Evolutionary conservation across 2,797 vertebrate species (phyloP).

Genomic region (Scolopax rusticola): DNA sequence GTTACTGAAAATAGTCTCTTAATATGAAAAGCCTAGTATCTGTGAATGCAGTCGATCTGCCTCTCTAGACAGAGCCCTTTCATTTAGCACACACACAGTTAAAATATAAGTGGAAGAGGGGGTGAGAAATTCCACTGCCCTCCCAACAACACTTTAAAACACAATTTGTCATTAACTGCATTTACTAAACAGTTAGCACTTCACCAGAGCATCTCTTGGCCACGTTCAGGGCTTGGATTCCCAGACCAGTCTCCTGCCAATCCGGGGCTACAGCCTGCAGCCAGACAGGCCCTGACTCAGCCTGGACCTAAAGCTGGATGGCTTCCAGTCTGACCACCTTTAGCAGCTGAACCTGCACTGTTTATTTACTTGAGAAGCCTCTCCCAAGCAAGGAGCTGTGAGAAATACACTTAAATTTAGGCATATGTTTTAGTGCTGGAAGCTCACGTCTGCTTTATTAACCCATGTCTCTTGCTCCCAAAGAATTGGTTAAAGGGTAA

Average conservation of each 20-base stretch:
- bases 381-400: neutral
- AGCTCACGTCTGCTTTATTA: neutral
- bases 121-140: constrained; percentile 16
- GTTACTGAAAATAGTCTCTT: constrained; percentile 40
- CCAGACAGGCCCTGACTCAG: neutral
- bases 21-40: neutral
- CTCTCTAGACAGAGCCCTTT: neutral
- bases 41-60: neutral
- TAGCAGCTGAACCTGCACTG: neutral
- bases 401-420: neutral
- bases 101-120: neutral
- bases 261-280: neutral
- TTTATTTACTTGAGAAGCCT: neutral
- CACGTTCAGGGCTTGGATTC: neutral
- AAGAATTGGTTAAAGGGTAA: neutral
- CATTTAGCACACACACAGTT: neutral
- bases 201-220: neutral
- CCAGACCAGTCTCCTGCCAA: neutral
- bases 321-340: neutral
- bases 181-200: neutral
- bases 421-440: neutral
- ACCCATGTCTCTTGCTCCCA: neutral
- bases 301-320: neutral
- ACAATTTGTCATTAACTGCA: neutral
- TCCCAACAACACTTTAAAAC: neutral